Evolutionary conservation across 1,140 invertebrate genomes (phyloP).

Genomic region (Pogonognathellus flavescens): DNA sequence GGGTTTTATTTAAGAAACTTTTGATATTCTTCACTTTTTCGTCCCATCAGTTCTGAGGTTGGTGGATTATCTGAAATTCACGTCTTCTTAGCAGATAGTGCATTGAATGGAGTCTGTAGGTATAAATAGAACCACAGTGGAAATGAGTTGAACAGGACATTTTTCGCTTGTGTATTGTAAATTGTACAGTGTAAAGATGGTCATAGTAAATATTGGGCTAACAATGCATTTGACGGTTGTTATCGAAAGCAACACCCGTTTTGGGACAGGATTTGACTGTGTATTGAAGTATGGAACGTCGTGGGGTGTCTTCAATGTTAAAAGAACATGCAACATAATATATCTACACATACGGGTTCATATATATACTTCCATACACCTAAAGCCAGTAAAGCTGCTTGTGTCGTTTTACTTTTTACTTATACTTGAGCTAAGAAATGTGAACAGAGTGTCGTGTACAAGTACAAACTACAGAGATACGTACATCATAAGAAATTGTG

Average conservation of each 20-base stretch:
- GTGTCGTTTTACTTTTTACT: neutral
- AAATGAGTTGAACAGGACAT: no score
- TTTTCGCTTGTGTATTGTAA: neutral
- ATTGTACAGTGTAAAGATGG: neutral
- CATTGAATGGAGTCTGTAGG: no score
- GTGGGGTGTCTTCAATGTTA: constrained; percentile 28
- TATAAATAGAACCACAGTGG: no score
- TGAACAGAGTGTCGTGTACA: neutral
- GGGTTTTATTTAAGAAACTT: no score
- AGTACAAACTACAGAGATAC: neutral
- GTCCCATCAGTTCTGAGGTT: no score
- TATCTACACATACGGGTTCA: neutral
- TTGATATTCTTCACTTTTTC: no score
- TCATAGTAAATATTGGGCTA: neutral
- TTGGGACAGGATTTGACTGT: constrained; percentile 21
- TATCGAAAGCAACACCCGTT: constrained; percentile 8
- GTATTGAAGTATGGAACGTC: constrained; percentile 9
- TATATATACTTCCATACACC: no score
- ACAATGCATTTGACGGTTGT: neutral
- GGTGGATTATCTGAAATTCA: no score
- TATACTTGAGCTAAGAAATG: neutral
- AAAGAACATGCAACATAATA: neutral
- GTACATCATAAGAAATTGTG: neutral
- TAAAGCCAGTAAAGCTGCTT: neutral
- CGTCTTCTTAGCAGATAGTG: no score